Conservation (phyloP, 2,113 vertebrate genomes). For the Charadrius vociferus region DNA sequence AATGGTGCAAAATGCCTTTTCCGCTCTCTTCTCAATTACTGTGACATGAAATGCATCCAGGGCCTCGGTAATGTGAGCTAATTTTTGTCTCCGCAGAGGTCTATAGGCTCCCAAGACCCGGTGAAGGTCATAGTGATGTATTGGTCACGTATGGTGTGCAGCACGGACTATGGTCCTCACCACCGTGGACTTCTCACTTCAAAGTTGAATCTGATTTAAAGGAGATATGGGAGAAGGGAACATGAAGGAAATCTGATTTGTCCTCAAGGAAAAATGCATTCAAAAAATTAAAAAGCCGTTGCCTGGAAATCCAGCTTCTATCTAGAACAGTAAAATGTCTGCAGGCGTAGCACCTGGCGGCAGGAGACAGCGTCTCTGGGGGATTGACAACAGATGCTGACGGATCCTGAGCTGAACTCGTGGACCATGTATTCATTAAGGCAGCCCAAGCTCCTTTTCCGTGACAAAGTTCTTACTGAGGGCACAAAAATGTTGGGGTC, state of each 20-base stretch:
- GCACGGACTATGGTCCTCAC: neutral
- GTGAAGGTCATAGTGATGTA: neutral
- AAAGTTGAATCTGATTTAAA: neutral
- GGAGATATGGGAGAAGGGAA: neutral
- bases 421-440: neutral
- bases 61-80: neutral
- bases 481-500: neutral
- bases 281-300: neutral
- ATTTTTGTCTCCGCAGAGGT: neutral
- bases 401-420: neutral
- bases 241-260: neutral
- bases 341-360: slow-evolving; percentile 21
- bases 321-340: slow-evolving; percentile 6
- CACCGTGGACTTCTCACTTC: rapidly evolving
- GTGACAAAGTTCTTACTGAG: neutral
- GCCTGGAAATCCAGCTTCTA: slow-evolving; percentile 18
- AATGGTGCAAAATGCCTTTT: neutral
- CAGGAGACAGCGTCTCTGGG: neutral
- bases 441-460: neutral
- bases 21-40: neutral
- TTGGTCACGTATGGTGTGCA: neutral
- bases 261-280: neutral
- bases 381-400: neutral
- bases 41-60: neutral
- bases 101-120: neutral